Evolutionary conservation across 2,797 vertebrate species (phyloP).

Genomic region (Silurus aristotelis): DNA sequence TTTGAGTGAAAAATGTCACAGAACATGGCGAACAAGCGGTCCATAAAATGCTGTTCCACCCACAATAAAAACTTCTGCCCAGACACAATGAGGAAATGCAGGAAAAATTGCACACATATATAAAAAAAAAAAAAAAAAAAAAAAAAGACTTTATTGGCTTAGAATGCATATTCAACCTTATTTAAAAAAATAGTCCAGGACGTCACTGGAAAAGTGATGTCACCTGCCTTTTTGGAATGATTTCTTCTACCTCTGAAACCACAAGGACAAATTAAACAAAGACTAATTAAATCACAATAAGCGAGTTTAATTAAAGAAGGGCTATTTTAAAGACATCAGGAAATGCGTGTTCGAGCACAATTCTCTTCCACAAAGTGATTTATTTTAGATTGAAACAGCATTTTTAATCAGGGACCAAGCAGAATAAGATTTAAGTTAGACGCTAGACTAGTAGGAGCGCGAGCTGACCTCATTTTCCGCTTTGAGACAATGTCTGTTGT

Average conservation of each 20-base stretch:
- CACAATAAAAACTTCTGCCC: neutral
- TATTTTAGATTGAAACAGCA: neutral
- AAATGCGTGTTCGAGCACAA: neutral
- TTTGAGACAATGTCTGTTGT: too few relatives aligned
- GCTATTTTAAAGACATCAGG: constrained; percentile 5
- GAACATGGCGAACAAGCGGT: neutral
- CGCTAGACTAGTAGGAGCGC: too few relatives aligned
- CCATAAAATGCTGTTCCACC: neutral
- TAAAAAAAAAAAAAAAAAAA: neutral
- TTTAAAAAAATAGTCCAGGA: neutral
- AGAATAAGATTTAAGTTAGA: neutral
- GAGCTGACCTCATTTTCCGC: too few relatives aligned
- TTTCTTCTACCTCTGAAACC: neutral
- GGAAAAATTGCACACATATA: neutral
- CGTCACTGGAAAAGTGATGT: neutral
- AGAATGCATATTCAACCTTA: neutral
- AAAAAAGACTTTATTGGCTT: neutral
- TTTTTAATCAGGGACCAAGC: neutral
- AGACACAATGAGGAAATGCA: neutral
- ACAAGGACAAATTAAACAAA: neutral
- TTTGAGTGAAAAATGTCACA: neutral
- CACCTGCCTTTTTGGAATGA: neutral
- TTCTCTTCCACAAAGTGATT: neutral
- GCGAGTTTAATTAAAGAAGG: neutral
- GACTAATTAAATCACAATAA: constrained; percentile 13